Conservation (phyloP, 2,113 vertebrate species). For the Tetraodon nigroviridis region DNA sequence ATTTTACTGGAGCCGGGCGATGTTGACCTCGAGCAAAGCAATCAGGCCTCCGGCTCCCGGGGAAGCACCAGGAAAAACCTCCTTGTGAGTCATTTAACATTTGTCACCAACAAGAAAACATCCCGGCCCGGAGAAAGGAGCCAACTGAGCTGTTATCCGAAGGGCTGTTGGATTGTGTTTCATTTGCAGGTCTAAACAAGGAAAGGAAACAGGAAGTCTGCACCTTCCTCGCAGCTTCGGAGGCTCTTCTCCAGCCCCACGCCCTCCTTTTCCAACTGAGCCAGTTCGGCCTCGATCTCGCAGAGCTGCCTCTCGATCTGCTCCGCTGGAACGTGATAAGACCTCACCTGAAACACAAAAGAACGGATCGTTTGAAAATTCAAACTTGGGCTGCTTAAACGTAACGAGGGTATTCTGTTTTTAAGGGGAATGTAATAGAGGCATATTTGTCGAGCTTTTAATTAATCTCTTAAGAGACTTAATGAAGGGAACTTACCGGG, state of each 20-base stretch:
- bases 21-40: slow-evolving; percentile 73
- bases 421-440: slow-evolving; percentile 49
- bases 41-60: slow-evolving; percentile 52
- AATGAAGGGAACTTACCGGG: slow-evolving; percentile 70
- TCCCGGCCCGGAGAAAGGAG: slow-evolving; percentile 10
- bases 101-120: slow-evolving; percentile 40
- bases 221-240: slow-evolving; percentile 85
- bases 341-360: slow-evolving; percentile 59
- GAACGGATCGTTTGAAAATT: slow-evolving; percentile 29
- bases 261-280: slow-evolving; percentile 81
- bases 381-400: slow-evolving; percentile 37
- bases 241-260: slow-evolving; percentile 87
- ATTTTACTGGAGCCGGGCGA: slow-evolving; percentile 50
- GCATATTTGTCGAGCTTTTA: slow-evolving; percentile 64
- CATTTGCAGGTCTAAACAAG: too few species aligned
- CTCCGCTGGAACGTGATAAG: slow-evolving; percentile 71
- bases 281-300: slow-evolving; percentile 81
- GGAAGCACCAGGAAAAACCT: slow-evolving; percentile 32
- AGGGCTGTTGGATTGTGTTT: slow-evolving; percentile 2
- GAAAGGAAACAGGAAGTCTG: neutral
- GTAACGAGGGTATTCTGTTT: slow-evolving; percentile 46
- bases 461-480: slow-evolving; percentile 74
- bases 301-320: slow-evolving; percentile 81
- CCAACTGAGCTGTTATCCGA: neutral
- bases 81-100: slow-evolving; percentile 2